Conservation (phyloP, 2,888 invertebrate species). For the Drosophila mercatorum region DNA sequence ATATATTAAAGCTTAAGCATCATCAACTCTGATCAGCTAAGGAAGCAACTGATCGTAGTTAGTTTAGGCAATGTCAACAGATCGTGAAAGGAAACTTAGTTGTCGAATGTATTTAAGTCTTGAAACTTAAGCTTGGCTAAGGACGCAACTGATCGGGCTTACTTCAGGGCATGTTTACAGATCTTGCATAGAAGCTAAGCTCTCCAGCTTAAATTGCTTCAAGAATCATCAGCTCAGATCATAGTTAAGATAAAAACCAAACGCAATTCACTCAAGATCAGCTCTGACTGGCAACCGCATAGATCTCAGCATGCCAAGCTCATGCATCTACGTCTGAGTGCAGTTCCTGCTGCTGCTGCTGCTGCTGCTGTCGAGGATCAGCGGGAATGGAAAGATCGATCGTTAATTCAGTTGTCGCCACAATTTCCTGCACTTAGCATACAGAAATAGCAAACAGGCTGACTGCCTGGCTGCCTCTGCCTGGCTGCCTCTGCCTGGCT, state of each 20-base stretch:
- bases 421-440: slow-evolving; percentile 37
- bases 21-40: too few species aligned
- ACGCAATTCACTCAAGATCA: neutral
- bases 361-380: slow-evolving; percentile 20
- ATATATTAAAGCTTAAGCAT: too few species aligned
- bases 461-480: slow-evolving; percentile 22
- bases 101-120: neutral
- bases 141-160: too few species aligned
- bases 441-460: slow-evolving; percentile 39
- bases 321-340: slow-evolving; percentile 9
- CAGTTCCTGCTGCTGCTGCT: neutral
- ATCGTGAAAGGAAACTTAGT: neutral
- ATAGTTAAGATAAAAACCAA: neutral
- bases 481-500: slow-evolving; percentile 4
- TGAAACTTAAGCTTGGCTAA: too few species aligned
- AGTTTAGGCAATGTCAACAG: neutral
- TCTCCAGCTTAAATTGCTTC: too few species aligned
- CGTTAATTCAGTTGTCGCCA: slow-evolving; percentile 18
- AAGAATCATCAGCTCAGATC: neutral
- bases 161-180: too few species aligned
- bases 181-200: too few species aligned
- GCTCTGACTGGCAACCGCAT: neutral
- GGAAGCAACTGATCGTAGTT: neutral
- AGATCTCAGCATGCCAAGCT: slow-evolving; percentile 1
- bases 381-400: slow-evolving; percentile 31